Conservation (phyloP, 2,113 vertebrate genomes). For the Tachuris rubrigastra region DNA sequence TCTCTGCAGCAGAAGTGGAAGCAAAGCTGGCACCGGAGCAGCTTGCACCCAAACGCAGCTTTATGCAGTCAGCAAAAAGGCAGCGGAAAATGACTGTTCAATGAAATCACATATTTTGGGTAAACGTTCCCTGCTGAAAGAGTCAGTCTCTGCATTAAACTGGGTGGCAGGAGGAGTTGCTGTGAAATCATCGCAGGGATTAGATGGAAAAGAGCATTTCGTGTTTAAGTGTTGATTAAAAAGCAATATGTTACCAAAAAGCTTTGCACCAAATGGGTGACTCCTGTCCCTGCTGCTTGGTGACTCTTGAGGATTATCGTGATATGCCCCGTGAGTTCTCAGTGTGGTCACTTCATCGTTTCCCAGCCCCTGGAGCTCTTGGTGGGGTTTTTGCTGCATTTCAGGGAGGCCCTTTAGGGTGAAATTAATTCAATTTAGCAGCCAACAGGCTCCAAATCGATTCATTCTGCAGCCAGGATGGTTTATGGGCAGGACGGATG, state of each 20-base stretch:
- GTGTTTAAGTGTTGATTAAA: constrained; percentile 26
- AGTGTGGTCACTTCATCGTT: background rate
- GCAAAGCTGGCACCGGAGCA: background rate
- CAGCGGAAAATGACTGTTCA: constrained; percentile 21
- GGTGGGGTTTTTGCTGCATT: background rate
- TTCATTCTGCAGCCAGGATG: background rate
- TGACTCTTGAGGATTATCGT: background rate
- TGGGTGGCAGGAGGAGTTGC: background rate
- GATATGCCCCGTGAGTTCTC: accelerated
- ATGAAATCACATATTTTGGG: background rate
- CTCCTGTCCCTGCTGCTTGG: background rate
- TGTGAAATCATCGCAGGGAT: background rate
- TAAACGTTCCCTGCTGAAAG: background rate
- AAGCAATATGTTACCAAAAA: background rate
- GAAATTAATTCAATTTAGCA: constrained; percentile 47
- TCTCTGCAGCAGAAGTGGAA: background rate
- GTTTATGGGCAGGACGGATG: background rate
- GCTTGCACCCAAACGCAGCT: background rate
- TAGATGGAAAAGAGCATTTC: background rate
- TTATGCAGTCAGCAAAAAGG: constrained; percentile 29
- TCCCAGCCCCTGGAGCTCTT: background rate
- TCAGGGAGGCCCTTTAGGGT: background rate
- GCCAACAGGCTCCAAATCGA: constrained; percentile 34
- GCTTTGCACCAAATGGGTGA: background rate
- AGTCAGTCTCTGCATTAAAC: background rate